phyloP scores from a whole-genome alignment of 2,797 vertebrate genomes.

The Pseudochaenichthys georgianus region DNA sequence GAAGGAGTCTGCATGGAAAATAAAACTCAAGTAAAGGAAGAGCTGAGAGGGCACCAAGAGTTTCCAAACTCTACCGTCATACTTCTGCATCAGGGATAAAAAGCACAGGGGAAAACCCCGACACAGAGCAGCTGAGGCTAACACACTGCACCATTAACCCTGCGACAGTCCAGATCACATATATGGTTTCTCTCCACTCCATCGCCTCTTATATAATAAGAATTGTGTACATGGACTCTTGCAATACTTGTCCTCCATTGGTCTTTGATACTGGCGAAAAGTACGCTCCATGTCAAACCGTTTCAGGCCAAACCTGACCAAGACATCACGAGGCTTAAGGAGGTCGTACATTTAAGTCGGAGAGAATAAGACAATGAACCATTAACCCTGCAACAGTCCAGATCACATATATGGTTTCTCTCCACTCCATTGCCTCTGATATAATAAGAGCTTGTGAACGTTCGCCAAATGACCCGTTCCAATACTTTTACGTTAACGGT shows the following conservation, averaged over 20 bases:
- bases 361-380: slow-evolving; percentile 42
- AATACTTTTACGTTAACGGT: too few relatives aligned
- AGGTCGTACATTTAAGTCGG: slow-evolving; percentile 75
- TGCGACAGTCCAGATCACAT: slow-evolving; percentile 14
- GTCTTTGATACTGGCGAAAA: neutral
- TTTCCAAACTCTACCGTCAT: slow-evolving; percentile 41
- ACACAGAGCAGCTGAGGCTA: slow-evolving; percentile 46
- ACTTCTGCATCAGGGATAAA: slow-evolving; percentile 29
- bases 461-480: too few relatives aligned
- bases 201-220: slow-evolving; percentile 11
- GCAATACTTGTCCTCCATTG: slow-evolving; percentile 21
- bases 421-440: too few relatives aligned
- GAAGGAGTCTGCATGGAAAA: slow-evolving; percentile 36
- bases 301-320: slow-evolving; percentile 46
- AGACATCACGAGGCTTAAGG: slow-evolving; percentile 49
- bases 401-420: too few relatives aligned
- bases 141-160: slow-evolving; percentile 25
- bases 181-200: slow-evolving; percentile 14
- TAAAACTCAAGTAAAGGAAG: slow-evolving; percentile 38
- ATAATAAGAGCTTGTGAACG: too few relatives aligned
- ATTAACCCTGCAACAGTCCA: too few relatives aligned
- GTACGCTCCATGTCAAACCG: slow-evolving; percentile 48
- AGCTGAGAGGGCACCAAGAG: slow-evolving; percentile 51
- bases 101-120: neutral
- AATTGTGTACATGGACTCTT: neutral